Base-by-base conservation (phyloP, 2,888 invertebrate genomes). In the Thumatha senex region DNA sequence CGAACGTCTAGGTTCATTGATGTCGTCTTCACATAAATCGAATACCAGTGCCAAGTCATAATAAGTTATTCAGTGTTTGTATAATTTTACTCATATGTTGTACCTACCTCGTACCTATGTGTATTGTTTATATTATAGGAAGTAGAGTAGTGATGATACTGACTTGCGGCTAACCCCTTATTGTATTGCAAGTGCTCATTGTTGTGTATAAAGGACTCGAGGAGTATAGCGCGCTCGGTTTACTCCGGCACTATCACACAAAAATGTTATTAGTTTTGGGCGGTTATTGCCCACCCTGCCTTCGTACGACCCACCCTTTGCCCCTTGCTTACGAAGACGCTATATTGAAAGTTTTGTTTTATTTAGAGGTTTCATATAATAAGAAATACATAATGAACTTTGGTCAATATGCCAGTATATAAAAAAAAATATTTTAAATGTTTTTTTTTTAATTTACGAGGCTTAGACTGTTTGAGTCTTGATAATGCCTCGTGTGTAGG, bases 221-320 rank as follows among this genome's bases (percentile, higher is more conserved):
- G 66, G 74, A 81, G 80, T 80, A 82, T 82, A 79, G 72, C 73
- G 72, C 76, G 82, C 76, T 81, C 82, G 76, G 80, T 80, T 83
- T 74, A 73, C 80, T 82, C 71, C 79, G 77, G 80, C 75, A 78
- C 85, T 86, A 87, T 87, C 86, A 82, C 84, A 77, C 80, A 89
- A 89, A 89, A 88, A 89, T 89, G 86, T 88, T 89, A 89, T 89
- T 89, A 88, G 89, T 89, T 89, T 88, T 82, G 82, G 85, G 82
- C 76, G 86, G 86, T 84, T 87, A 86, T 89, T 86, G 86, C 82
- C 83, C 82, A 80, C 84, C 84, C 77, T 60, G 70, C 71, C 57
- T 76, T 75, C 80, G 74, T 69, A 72, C 79, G 76, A 74, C 81
- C 85, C 82, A 80, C 78, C 67, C 73, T 53, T 67, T 70, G 72